Evolutionary conservation across 2,797 vertebrate genomes (phyloP), one percentile per base, ranked within the genome.

Genomic region (Pantherophis alleghaniensis): DNA sequence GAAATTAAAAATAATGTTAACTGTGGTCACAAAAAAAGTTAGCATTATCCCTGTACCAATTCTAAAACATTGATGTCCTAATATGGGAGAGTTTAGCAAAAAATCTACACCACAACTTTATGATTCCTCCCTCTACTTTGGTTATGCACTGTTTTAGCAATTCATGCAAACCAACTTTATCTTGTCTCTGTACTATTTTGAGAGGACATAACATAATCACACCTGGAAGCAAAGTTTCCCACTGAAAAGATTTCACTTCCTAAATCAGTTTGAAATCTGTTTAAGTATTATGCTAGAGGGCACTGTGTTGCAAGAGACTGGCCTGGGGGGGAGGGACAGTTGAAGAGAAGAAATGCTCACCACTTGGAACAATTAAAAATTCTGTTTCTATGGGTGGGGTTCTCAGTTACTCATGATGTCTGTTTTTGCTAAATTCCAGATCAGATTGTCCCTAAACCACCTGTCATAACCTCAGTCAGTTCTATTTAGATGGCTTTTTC

Each of bases 231-330:
- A 24, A 28, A 24, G 28, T 26, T 60, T 91, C 14, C 55, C 74
- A 51, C 32, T n/a, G 66, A 63, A 69, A 3, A 87, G 14, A 93
- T 5, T 13, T 51, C 55, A 83, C 93, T 91, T 94, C 94, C 22
- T 83, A 28, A 42, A 4, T 22, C 16, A 42, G 10, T 83, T 88
- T 89, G 90, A 63, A 93, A 89, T 88, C 24, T 89, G 86, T 88
- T 57, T 5, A 37, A 59, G 59, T 74, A 91, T 94, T 88, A 95
- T 95, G 98, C 97, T 97, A 98, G 98, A 95, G 97, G 98, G 97
- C 96, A 95, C 96, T 97, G 92, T 55, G 5, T 95, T 95, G 94
- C 97, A 97, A 97, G 96, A 83, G 94, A 98, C 96, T 55, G 28
- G 53, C 12, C 51, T 53, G 91, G 93, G 37, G 57, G 63, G 79